Evolutionary conservation across 2,888 invertebrate species (phyloP), one percentile per base, ranked within the genome.

Genomic region (Euplagia quadripunctaria): DNA sequence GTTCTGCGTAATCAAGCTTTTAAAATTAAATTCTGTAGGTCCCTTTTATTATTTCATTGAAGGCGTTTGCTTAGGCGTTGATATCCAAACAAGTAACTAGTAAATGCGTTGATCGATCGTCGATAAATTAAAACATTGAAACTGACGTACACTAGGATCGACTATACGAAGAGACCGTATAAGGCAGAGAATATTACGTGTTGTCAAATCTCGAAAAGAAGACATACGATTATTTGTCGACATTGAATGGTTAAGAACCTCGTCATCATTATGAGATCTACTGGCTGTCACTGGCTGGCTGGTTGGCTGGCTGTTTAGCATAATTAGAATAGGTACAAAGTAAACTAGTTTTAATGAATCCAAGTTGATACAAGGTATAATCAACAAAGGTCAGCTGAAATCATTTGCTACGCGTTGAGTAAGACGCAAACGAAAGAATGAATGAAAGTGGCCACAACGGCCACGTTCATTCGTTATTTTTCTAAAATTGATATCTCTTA

Each of bases 181-280:
- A 79, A 69, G 80, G 81, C 43, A 71, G n/a, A 71, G 70, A 77
- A 61, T 58, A 55, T 8, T 55, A 11, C 58, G 20, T 31, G 66
- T 17, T 69, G 61, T 61, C 46, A 46, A 61, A 49, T 49, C 31
- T 49, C 72, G 66, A 66, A 66, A 61, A 77, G 79, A 78, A 79
- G 76, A 78, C 73, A 67, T 74, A 80, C 72, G 77, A 78, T 73
- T 58, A 42, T 68, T 61, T 49, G 77, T 73, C 63, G 72, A 41
- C 75, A 81, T 79, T 85, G 77, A 79, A 70, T 71, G 43, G 72
- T 63, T 72, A 71, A 64, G 31, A 80, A 79, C 92, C 93, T 92
- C 90, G 91, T 83, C 92, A 88, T 86, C 85, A 82, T 89, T 91
- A 46, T 46, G 41, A 51, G 64, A 88, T 87, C 86, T 84, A 70